Base-by-base conservation (phyloP, 35 echinoderm and acorn worm species). In the Holothuria glaberrima region DNA sequence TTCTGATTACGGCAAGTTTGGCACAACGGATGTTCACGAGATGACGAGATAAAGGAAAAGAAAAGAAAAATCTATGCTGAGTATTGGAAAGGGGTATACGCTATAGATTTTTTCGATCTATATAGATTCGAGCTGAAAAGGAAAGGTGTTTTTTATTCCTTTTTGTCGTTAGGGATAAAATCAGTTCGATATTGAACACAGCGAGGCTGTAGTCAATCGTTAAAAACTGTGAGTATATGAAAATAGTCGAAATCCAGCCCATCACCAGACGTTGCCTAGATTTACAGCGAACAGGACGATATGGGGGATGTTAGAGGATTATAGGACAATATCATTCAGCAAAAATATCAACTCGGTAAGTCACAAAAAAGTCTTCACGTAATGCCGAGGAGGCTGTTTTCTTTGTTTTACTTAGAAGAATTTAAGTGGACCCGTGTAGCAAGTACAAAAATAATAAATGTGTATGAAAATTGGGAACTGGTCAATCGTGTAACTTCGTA, bases 141-240 rank as follows among this genome's bases (percentile, higher is more conserved):
- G 50, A 84, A 84, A 84, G 80, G 80, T 84, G 80, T 84, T 84
- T 84, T 84, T 84, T 84, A 63, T 84, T 84, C 80, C 80, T 84
- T 63, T 84, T 57, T 61, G 54, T 84, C 58, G 59, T 84, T 63
- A 84, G 80, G 59, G 80, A 84, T 84, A 57, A 84, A 84, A 84
- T 84, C 80, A 84, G 80, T 84, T 61, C 80, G 80, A 84, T 84
- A 84, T 64, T 63, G 80, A 84, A 84, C 52, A 63, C 80, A 63
- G 80, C 54, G 80, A 84, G 80, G 80, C 57, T 84, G 80, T 63
- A 84, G 52, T 30, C 59, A 84, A 84, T 84, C 80, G 80, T 84
- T 84, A 84, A 84, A 84, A 31, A 78, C 33, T 31, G 17, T 59
- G 80, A 63, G 80, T 61, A 84, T 84, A 84, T 84, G 59, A 84